Conservation (phyloP, 2,888 invertebrate genomes). For the Drosophila macrospina region DNA sequence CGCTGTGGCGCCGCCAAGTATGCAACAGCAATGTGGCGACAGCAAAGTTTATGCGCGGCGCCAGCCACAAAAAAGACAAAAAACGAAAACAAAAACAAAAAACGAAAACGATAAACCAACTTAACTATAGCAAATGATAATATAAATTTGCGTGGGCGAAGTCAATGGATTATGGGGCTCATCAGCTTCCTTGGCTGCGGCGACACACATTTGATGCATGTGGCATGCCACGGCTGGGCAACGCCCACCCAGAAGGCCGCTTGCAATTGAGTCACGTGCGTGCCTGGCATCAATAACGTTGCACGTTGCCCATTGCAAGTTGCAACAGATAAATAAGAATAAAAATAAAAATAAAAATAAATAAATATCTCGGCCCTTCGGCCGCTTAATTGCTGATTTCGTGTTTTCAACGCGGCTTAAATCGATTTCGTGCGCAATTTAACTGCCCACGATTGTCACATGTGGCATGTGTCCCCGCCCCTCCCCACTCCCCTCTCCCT, state of each 20-base stretch:
- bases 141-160: conserved; percentile 29
- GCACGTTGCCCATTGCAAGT: not conserved
- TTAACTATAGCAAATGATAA: not conserved
- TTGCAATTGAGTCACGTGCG: conserved; percentile 59
- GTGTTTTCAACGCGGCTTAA: conserved; percentile 68
- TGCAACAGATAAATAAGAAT: conserved; percentile 31
- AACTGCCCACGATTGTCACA: conserved; percentile 69
- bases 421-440: conserved; percentile 71
- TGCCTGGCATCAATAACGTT: conserved; percentile 64
- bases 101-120: too few relatives aligned
- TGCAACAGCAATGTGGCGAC: conserved; percentile 81
- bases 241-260: conserved; percentile 46
- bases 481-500: too few relatives aligned
- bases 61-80: conserved; percentile 43
- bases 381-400: conserved; percentile 71
- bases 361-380: conserved; percentile 58
- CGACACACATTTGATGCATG: conserved; percentile 54
- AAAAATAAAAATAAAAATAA: conserved; percentile 11
- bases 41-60: conserved; percentile 78
- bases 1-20: conserved; percentile 74
- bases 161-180: conserved; percentile 19
- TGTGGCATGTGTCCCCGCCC: conserved; percentile 36
- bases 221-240: conserved; percentile 20
- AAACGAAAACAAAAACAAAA: not conserved
- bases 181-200: conserved; percentile 19